These are phyloP conservation scores for Catharus fuscescens DNA, from an alignment of 2,113 vertebrate species.

Conservation along the genomic window DNA sequence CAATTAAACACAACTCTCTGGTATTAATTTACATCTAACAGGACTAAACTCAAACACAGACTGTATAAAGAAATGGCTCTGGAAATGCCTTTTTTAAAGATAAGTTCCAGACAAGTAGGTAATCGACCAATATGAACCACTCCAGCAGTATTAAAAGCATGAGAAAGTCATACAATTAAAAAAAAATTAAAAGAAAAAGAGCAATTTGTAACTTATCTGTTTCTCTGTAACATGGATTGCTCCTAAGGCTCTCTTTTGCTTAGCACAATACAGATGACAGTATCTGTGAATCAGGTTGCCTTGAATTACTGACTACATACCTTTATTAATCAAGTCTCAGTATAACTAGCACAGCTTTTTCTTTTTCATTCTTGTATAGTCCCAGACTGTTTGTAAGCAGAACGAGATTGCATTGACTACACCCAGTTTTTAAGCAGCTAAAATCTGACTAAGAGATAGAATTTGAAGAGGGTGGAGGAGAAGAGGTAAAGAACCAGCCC, in stretches of 20 bases:
- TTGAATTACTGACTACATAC: not conserved
- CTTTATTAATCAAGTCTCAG: not conserved
- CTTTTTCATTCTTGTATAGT: not conserved
- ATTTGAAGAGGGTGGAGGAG: not conserved
- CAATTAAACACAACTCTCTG: not conserved
- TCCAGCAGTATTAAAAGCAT: not conserved
- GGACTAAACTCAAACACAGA: not conserved
- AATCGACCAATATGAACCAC: conserved; percentile 9
- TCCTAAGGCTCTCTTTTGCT: not conserved
- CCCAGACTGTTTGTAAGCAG: not conserved
- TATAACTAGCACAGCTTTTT: conserved; percentile 9
- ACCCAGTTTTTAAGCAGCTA: conserved; percentile 31
- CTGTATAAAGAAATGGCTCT: not conserved
- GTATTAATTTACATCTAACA: not conserved
- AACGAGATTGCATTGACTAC: not conserved
- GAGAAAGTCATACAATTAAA: not conserved
- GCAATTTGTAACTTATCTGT: not conserved
- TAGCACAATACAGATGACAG: not conserved
- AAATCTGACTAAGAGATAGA: not conserved
- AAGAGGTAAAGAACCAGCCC: conserved; percentile 1
- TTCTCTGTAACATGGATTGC: not conserved
- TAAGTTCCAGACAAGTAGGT: not conserved
- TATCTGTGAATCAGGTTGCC: not conserved
- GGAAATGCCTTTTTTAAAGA: conserved; percentile 11
- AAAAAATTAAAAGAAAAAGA: not conserved